Evolutionary conservation across 2,888 invertebrate genomes (phyloP), one percentile per base, ranked within the genome.

Genomic region (Erebia ligea): DNA sequence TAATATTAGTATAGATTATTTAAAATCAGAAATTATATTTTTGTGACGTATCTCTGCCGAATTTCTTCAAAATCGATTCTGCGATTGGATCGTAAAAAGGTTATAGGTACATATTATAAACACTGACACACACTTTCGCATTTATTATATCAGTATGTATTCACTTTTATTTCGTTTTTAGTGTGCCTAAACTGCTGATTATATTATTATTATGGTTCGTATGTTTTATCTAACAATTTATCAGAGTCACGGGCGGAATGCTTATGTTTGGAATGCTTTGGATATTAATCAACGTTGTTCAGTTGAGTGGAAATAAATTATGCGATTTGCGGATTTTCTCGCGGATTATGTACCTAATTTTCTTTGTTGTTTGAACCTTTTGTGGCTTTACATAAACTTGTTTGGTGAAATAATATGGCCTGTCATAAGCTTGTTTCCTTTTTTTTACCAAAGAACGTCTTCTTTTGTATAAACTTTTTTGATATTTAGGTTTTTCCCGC

Each of bases 251-350:
- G 61, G 75, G 57, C 61, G 75, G 71, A 73, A 81, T 81, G 76
- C 82, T 84, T 84, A 81, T 81, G 80, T 78, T 78, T 77, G 56
- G 21, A 57, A 57, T 57, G 56, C 25, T 57, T 57, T 77, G 74
- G 80, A 75, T 81, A 83, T 85, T 82, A 82, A 83, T 86, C 82
- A 83, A 81, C 79, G 74, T 68, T 67, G 67, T 70, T 71, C 66
- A 65, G 71, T 74, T 70, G 75, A 78, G 72, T 78, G 73, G 73
- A 76, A 77, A 78, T 78, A 79, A 79, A 77, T 79, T 79, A 77
- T 74, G 65, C 68, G 72, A 74, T 75, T 72, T 48, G 48, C 40
- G 56, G 56, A 50, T 42, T 67, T 72, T 69, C 57, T 69, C 54
- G 19, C n/a, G 63, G 63, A 71, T 71, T 68, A 59, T 52, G 63